Base-by-base conservation (phyloP, 2,888 invertebrate genomes). In the Linnaemya vulpina region DNA sequence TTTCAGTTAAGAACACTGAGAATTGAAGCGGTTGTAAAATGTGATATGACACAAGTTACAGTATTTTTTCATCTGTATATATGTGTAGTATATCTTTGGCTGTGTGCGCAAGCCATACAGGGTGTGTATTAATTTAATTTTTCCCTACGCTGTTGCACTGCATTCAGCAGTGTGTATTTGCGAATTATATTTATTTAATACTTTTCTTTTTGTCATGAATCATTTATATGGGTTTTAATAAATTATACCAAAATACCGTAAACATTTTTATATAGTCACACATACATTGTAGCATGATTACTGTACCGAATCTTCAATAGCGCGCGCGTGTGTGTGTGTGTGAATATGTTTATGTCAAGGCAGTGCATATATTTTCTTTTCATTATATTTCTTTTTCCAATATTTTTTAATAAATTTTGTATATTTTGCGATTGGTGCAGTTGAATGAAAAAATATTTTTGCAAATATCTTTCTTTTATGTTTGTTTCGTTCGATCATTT, bases 181-280 rank as follows among this genome's bases (percentile, higher is more conserved):
- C 22, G 11, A 75, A 40, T 65, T 38, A 20, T 63, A 55, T 46
- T 46, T 58, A 58, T 58, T 35, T 22, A 10, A 43, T 55, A 20
- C n/a, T 35, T 63, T 1, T 51, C 22, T 1, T 43, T 35, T 30
- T 55, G 11, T 30, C 8, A 38, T 60, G 22, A 58, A 43, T 67
- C 74, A 7, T 70, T 81, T 75, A 62, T 70, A 63, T 40, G 55
- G 68, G 11, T 35, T 46, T 70, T 63, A 75, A 75, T 75, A 82
- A 76, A 70, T 70, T 58, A 68, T 63, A 51, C 5, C 9, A 22
- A 62, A 79, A 53, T 55, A 46, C 35, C 55, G 58, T 46, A n/a
- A 53, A 65, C 43, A 79, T 70, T 62, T 70, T 60, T 15, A 46
- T 17, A 15, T 7, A 22, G 30, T 20, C 4, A n/a, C 9, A 70